Base-by-base conservation (phyloP, 1,140 invertebrate genomes). In the Zaprionus ghesquierei region DNA sequence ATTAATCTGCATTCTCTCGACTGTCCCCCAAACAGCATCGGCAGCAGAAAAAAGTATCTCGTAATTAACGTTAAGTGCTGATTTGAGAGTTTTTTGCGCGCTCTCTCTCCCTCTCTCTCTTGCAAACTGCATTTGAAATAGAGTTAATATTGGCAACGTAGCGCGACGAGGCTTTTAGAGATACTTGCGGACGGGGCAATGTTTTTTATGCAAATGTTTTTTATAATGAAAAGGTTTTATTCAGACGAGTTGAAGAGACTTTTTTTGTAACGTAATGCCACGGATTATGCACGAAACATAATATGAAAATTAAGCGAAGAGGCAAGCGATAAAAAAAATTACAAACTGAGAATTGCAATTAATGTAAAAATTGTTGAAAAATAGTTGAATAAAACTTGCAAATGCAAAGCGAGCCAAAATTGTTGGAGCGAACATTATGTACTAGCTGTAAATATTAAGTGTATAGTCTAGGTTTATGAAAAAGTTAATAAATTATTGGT, bases 41-140 rank as follows among this genome's bases (percentile, higher is more conserved):
- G 68, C 82, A 41, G 10, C 10, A 56, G 5, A 15, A 66, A 79
- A 72, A 77, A 76, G 71, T 71, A 50, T 54, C 64, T 68, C 54
- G 75, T 77, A 87, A 86, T 86, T 86, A 86, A 82, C 79, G 54
- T 87, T 82, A 86, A 86, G 82, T 86, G 82, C 82, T 82, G 79
- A 86, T 86, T 87, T 86, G 59, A 55, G 18, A 15, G 77, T 74
- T 23, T 35, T 15, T 56, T 31, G 41, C 59, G 15, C 41, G 1
- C 12, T 20, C 9, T 38, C 35, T 38, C 13, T n/a, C 4, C n/a
- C n/a, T 5, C 5, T 20, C 2, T 46, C 41, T 20, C 4, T 35
- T n/a, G 13, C 0, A 13, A 12, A 44, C 51, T 55, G 44, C 38
- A 63, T 69, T 63, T 44, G 46, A 71, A 71, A 71, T 27, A 38